Base-by-base conservation (phyloP, 1,140 invertebrate genomes). In the Pararge aegeria region DNA sequence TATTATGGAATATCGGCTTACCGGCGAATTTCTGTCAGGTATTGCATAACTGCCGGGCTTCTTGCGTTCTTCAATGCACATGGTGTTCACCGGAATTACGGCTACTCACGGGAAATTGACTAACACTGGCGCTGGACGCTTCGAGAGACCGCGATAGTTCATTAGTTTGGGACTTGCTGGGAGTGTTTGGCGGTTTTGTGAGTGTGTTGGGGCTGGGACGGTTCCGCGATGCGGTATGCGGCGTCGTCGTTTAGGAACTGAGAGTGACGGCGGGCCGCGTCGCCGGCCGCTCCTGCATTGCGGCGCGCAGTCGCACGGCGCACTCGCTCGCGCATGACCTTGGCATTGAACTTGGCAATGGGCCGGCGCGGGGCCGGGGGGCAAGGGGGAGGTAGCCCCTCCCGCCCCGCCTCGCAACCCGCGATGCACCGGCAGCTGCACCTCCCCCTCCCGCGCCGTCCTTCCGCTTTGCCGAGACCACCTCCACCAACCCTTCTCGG, bases 301-400 rank as follows among this genome's bases (percentile, higher is more conserved):
- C 88, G 87, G 87, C 83, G 83, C 80, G 90, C 91, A 90, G 85
- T 78, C 81, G 90, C 90, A 90, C 78, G 84, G 77, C 81, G 90
- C 90, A 90, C 78, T 82, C 77, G 73, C 76, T 73, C 80, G 82
- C 81, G 87, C 90, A 90, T 90, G 88, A 90, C 90, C 90, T 91
- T 91, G 90, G 89, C 90, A 91, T 88, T 91, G 90, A 91, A 91
- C 91, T 91, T 91, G 90, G 89, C 83, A 83, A 82, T 83, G 78
- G 75, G 75, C 78, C 72, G 80, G 68, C 64, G 79, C 69, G 74
- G 70, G 57, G 57, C 60, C 69, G 53, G 55, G 73, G 66, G 56
- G 55, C 50, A 66, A 49, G 64, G 61, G 62, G 19, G 61, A 48
- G 66, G 67, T 27, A 9, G 1, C 27, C 27, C 27, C 27, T 9